Base-by-base conservation (phyloP, 2,888 invertebrate species). In the Pseudococcus jackbeardsleyi region DNA sequence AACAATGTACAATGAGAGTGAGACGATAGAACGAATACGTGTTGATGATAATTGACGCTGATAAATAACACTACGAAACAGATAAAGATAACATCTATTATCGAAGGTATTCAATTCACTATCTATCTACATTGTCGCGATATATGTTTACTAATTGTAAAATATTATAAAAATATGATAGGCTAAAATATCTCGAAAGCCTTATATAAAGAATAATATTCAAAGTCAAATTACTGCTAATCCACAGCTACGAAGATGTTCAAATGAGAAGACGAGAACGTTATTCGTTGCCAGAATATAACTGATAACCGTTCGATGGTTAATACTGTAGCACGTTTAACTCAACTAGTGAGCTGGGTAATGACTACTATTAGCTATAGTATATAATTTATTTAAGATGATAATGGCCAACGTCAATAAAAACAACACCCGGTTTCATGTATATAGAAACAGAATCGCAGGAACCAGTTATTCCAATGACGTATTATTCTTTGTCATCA, bases 381-480 rank as follows among this genome's bases (percentile, higher is more conserved):
- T 42, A 17, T 42, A 82, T 82, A 33, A 77, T 77, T 77, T 77
- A 82, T 46, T 82, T 46, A 82, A 82, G 79, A 82, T 82, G 79
- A 82, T 82, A 82, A 82, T 82, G 79, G 46, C 46, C 64, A 46
- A 82, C 79, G 79, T 82, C 79, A 82, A 82, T 46, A 46, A 82
- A 82, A 82, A 42, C 79, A 46, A 82, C 79, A 82, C 79, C 79
- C 79, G 79, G 79, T 82, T 82, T 82, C 39, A 12, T 82, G 17
- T 9, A 46, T 46, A 82, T 72, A 72, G 26, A 26, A 19, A 64
- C 64, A 64, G 22, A 72, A 72, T 72, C 72, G 33, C 17, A 17
- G 39, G 72, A 82, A 82, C 79, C 79, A 82, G 79, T 82, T 82
- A 82, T 82, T 46, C 79, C 79, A 82, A 82, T 82, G 79, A 82